Percentiles rank a stretch among this genome's conserved stretches.
Conservation (phyloP, 2,113 vertebrate genomes). For the Semicossyphus pulcher region DNA sequence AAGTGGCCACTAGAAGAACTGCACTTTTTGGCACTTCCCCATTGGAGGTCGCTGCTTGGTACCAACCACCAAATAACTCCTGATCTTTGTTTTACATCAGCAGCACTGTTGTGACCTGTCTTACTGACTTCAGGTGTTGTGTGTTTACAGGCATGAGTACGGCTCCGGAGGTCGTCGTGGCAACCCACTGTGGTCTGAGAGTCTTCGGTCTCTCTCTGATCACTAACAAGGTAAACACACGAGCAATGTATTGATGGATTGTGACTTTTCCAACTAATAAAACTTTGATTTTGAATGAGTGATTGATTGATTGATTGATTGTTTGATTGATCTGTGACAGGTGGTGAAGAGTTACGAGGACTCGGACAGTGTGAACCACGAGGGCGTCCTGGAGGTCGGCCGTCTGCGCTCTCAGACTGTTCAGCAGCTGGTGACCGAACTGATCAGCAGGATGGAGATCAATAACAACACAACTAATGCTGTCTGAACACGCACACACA, state of each 20-base stretch:
- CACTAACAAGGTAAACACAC: slow-evolving; percentile 82
- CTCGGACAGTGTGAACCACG: slow-evolving; percentile 79
- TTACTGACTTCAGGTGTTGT: neutral
- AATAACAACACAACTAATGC: slow-evolving; percentile 77
- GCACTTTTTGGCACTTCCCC: no score
- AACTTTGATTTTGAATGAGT: neutral
- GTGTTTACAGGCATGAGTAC: slow-evolving; percentile 86
- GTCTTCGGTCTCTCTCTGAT: slow-evolving; percentile 88
- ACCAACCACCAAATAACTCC: no score
- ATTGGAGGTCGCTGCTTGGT: no score
- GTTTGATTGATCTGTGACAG: slow-evolving; percentile 34
- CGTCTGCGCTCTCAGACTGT: slow-evolving; percentile 80
- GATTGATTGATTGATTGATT: neutral
- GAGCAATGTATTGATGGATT: neutral
- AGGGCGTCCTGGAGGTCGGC: slow-evolving; percentile 83
- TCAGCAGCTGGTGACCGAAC: slow-evolving; percentile 82
- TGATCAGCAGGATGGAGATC: slow-evolving; percentile 81
- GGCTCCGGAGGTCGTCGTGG: slow-evolving; percentile 83
- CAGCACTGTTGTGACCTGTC: no score
- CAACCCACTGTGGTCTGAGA: slow-evolving; percentile 83
- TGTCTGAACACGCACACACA: slow-evolving; percentile 46
- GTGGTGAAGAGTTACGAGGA: slow-evolving; percentile 83
- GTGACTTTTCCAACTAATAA: no score
- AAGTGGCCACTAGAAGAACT: no score
- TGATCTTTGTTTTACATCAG: no score